Evolutionary conservation across 1,140 invertebrate genomes (phyloP).

Genomic region (Chlorops oryzae): DNA sequence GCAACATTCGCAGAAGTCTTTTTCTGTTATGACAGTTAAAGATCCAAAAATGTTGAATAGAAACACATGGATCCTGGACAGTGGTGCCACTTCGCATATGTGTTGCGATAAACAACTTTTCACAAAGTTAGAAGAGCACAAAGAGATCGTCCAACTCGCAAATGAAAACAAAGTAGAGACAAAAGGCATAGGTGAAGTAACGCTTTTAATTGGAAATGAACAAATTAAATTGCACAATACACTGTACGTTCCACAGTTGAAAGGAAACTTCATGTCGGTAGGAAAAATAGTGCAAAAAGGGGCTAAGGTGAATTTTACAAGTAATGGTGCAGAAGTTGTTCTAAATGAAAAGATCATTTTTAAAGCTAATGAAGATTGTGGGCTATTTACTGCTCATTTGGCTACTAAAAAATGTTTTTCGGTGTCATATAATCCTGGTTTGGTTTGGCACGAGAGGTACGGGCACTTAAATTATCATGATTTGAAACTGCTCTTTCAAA

Average conservation of each 20-base stretch:
- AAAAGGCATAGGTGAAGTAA: neutral
- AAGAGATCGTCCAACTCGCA: constrained; percentile 3
- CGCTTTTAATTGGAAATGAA: neutral
- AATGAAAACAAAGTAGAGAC: constrained; percentile 4
- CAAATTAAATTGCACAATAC: neutral
- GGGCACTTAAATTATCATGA: neutral
- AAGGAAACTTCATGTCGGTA: constrained; percentile 11
- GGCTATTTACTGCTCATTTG: neutral
- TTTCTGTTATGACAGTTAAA: neutral
- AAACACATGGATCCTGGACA: constrained; percentile 10
- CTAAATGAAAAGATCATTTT: neutral
- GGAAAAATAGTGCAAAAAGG: constrained; percentile 7
- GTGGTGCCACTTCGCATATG: constrained; percentile 11
- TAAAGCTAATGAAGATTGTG: neutral
- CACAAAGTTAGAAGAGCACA: constrained; percentile 2
- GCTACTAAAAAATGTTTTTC: neutral
- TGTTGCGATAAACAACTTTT: constrained; percentile 1
- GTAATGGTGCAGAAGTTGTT: neutral
- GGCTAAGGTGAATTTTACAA: neutral
- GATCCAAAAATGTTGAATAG: neutral
- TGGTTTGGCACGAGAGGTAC: neutral
- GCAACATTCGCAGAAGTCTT: neutral
- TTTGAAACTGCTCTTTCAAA: neutral
- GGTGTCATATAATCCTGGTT: neutral
- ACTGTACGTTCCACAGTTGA: constrained; percentile 7